phyloP scores from a whole-genome alignment of 1,140 invertebrate species.

The Phocides pigmalion region DNA sequence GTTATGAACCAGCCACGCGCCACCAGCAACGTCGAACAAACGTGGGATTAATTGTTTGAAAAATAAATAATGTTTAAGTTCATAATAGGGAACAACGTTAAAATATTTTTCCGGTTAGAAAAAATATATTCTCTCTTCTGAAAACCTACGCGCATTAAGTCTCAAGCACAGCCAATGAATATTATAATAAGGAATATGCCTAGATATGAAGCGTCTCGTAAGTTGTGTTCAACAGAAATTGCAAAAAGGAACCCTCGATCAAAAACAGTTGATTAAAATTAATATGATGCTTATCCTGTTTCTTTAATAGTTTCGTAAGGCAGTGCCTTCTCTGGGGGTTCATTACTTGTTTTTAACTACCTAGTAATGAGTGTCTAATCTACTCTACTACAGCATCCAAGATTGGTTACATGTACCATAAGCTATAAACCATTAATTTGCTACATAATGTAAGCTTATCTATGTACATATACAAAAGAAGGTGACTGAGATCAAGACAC shows the following conservation, averaged over 20 bases:
- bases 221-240: neutral
- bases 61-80: too few relatives aligned
- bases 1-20: too few relatives aligned
- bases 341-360: constrained; percentile 7
- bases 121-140: too few relatives aligned
- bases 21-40: too few relatives aligned
- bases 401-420: constrained; percentile 27
- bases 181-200: too few relatives aligned
- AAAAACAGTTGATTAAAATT: neutral
- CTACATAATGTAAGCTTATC: neutral
- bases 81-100: too few relatives aligned
- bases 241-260: neutral
- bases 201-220: neutral
- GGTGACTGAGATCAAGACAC: too few relatives aligned
- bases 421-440: constrained; percentile 10
- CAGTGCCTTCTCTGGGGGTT: neutral
- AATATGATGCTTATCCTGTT: constrained; percentile 1
- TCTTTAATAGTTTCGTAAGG: constrained; percentile 4
- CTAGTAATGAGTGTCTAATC: constrained; percentile 21
- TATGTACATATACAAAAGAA: too few relatives aligned
- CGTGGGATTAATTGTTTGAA: too few relatives aligned
- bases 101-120: too few relatives aligned
- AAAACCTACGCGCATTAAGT: too few relatives aligned
- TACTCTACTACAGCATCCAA: constrained; percentile 18
- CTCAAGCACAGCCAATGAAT: too few relatives aligned